These are phyloP conservation scores for Neomicropteryx cornuta DNA, from an alignment of 1,140 invertebrate species.

Conservation along the genomic window DNA sequence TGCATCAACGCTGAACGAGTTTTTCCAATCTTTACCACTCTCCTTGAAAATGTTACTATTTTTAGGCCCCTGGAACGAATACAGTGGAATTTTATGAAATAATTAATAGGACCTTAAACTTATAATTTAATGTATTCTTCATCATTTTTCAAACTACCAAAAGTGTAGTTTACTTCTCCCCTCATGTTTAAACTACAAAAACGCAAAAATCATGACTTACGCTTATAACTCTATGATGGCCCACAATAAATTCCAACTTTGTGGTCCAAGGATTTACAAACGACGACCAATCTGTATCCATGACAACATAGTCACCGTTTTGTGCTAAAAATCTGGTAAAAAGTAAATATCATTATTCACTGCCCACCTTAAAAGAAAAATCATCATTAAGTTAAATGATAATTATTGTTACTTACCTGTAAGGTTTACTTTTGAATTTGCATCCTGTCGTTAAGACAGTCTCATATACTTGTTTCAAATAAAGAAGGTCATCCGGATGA, in stretches of 20 bases:
- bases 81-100: too few relatives aligned
- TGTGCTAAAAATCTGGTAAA: conserved; percentile 63
- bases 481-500: conserved; percentile 72
- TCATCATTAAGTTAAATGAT: not conserved
- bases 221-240: conserved; percentile 66
- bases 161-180: too few relatives aligned
- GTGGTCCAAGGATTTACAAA: conserved; percentile 91
- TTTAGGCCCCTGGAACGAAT: too few relatives aligned
- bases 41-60: too few relatives aligned
- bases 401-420: conserved; percentile 22
- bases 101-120: too few relatives aligned
- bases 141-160: too few relatives aligned
- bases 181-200: too few relatives aligned
- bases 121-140: too few relatives aligned
- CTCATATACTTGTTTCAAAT: conserved; percentile 74
- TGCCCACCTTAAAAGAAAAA: conserved; percentile 1
- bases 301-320: conserved; percentile 69
- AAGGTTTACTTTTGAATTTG: conserved; percentile 61
- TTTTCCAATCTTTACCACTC: too few relatives aligned
- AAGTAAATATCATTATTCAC: conserved; percentile 7
- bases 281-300: conserved; percentile 89
- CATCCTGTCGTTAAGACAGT: conserved; percentile 52
- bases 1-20: too few relatives aligned
- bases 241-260: conserved; percentile 84
- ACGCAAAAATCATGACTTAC: conserved; percentile 5